Base-by-base conservation (phyloP, 2,797 vertebrate genomes). In the Pyrrhura leucotis region DNA sequence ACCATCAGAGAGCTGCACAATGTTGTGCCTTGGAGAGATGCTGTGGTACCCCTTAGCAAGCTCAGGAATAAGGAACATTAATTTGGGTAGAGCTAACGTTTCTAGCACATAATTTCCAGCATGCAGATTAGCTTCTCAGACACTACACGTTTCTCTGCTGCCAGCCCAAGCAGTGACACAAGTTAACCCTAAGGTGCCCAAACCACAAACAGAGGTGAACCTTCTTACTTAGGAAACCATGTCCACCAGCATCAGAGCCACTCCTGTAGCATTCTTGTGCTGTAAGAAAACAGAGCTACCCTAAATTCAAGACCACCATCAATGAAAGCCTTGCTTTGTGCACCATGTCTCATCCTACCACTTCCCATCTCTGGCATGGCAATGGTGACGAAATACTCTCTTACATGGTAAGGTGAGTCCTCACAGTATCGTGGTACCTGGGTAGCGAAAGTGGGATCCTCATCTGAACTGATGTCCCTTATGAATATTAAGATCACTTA, bases 21-120 rank as follows among this genome's bases (percentile, higher is more conserved):
- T 42, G 62, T 68, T 94, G 66, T 91, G 76, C 53, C 54, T 76
- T 40, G 23, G 59, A 90, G 71, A 85, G 77, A 87, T 45, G 59
- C 71, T 85, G 35, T 3, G 14, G 54, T 76, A 71, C 14, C 59
- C 77, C 54, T 47, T 44, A 93, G 88, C 48, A 72, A 93, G 51
- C 75, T 85, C 85, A 80, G 75, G 77, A 92, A 65, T 44, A 87
- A 61, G 48, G 16, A 45, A 63, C 79, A 68, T 62, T 25, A 85
- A 50, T 86, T 65, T 80, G 66, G 12, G 50, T 68, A 90, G 50
- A 91, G 39, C 65, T 63, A 42, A 65, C 47, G 25, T 69, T 95
- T 84, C 79, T 88, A 84, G 50, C 51, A 88, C 53, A 45, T 35
- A 25, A 44, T 42, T 83, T 83, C 42, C 62, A 93, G 42, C 37